Conservation (phyloP, 2,888 invertebrate genomes). For the Drosophila koepferae region DNA sequence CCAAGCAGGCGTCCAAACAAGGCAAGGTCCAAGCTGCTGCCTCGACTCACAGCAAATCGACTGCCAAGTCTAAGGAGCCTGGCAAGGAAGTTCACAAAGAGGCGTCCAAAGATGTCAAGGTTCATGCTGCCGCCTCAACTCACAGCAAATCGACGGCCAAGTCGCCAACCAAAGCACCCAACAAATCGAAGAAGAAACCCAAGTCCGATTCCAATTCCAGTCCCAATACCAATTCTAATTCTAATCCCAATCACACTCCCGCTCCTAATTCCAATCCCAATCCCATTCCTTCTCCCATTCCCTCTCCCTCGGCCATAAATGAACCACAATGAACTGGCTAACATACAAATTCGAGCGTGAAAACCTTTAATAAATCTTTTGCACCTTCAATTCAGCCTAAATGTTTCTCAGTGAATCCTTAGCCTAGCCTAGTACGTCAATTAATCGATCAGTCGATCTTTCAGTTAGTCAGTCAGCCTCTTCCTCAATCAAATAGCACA, state of each 20-base stretch:
- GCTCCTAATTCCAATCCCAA: too few relatives aligned
- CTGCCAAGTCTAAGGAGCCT: constrained; percentile 20
- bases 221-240: too few relatives aligned
- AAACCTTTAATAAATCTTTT: constrained; percentile 7
- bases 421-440: not conserved
- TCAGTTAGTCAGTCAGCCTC: not conserved
- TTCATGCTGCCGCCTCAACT: not conserved
- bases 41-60: not conserved
- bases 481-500: not conserved
- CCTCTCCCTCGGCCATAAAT: not conserved
- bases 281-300: not conserved
- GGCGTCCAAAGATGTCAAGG: not conserved
- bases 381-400: not conserved
- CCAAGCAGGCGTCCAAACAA: not conserved
- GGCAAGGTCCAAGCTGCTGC: not conserved
- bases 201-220: not conserved
- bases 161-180: constrained; percentile 22
- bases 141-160: constrained; percentile 18
- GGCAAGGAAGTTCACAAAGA: too few relatives aligned
- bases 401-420: not conserved
- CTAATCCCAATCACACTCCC: too few relatives aligned
- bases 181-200: constrained; percentile 11
- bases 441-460: not conserved
- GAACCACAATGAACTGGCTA: not conserved
- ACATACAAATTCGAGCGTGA: not conserved